Evolutionary conservation across 1,140 invertebrate genomes (phyloP).

Genomic region (Diachasma alloeum): DNA sequence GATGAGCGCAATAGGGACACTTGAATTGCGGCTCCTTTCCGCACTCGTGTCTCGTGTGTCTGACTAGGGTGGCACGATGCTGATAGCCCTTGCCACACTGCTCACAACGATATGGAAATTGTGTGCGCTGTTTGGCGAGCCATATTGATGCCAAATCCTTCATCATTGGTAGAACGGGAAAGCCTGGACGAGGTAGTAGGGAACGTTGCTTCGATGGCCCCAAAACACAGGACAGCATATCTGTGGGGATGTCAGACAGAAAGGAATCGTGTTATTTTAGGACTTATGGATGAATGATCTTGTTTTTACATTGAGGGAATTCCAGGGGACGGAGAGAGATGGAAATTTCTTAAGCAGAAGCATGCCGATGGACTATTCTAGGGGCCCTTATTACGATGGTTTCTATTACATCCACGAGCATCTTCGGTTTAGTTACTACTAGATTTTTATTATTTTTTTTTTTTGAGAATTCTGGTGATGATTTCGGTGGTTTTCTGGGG

Average conservation of each 20-base stretch:
- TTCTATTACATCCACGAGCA: neutral
- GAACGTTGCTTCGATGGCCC: constrained; percentile 40
- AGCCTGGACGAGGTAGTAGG: constrained; percentile 19
- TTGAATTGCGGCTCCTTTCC: constrained; percentile 70
- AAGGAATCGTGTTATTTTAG: constrained; percentile 5
- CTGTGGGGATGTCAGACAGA: constrained; percentile 31
- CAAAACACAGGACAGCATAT: constrained; percentile 34
- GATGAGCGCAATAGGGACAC: constrained; percentile 68
- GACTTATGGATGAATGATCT: neutral
- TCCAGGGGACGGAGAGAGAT: neutral
- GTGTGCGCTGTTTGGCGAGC: constrained; percentile 48
- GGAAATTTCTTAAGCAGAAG: neutral
- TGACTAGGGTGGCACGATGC: constrained; percentile 67
- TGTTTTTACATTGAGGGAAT: neutral
- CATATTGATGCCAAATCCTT: constrained; percentile 53
- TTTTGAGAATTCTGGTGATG: no score
- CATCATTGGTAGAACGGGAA: constrained; percentile 44
- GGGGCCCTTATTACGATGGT: neutral
- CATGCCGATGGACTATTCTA: constrained; percentile 2
- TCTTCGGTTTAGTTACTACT: no score
- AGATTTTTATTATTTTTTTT: no score
- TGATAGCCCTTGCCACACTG: constrained; percentile 69
- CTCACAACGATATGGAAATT: constrained; percentile 62
- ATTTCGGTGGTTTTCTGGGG: no score
- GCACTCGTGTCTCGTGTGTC: constrained; percentile 69